Base-by-base conservation (phyloP, 2,888 invertebrate species). In the Polymixis lichenea region DNA sequence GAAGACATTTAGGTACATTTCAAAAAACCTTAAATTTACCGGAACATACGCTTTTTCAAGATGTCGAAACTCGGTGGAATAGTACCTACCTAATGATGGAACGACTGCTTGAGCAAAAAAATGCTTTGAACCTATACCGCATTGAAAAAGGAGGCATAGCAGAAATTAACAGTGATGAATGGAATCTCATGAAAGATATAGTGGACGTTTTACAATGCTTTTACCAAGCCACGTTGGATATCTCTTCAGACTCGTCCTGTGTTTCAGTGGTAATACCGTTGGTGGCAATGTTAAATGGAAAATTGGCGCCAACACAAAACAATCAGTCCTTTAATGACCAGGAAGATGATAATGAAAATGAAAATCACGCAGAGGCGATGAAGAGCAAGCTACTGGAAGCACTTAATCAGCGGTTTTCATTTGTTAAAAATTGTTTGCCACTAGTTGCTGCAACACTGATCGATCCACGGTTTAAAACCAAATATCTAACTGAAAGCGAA, bases 401-500 rank as follows among this genome's bases (percentile, higher is more conserved):
- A 75, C 69, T 79, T 74, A 76, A 79, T 79, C 73, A 76, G 51
- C 60, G 72, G 56, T 81, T 81, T 72, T 78, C 78, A 69, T 78
- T 70, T 75, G 56, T 78, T 51, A 78, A 78, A 78, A 75, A 62
- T 75, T 71, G 49, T 78, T 76, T 58, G 69, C 75, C 70, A 61
- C 61, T 82, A 61, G 71, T 82, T 69, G 67, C 70, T 70, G 71
- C 75, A 71, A 76, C 81, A 76, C 67, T 78, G 49, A 66, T 82
- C 43, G 78, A 78, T 71, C 81, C 78, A 78, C 65, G 78, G 65
- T 80, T 80, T 75, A 77, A 77, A 71, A 68, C 72, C n/a, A 75
- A 80, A 75, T 80, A 77, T 65, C 51, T 51, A 51, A 51, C 51
- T 19, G 51, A 51, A 51, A 51, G 51, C 51, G 19, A 51, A 51